Conservation (phyloP, 1,140 invertebrate species). For the Caenorhabditis elegans region WBcel235 BX284604.4:13218001-13218500, state of each 20-base stretch:
- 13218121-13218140: background rate
- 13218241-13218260: background rate
- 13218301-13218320: constrained; percentile 29
- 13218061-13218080: background rate
- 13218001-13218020: background rate
- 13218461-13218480: background rate
- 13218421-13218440: background rate
- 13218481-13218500: background rate
- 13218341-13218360: constrained; percentile 12
- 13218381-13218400: constrained; percentile 10
- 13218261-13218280: background rate
- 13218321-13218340: constrained; percentile 31
- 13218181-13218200: background rate
- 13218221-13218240: constrained; percentile 25
- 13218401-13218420: constrained; percentile 16
- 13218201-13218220: constrained; percentile 1
- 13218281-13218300: constrained; percentile 8
- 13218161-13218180: background rate
- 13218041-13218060: background rate
- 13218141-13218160: background rate
- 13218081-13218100: too few species aligned
- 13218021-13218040: constrained; percentile 1
- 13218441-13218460: background rate
- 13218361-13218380: constrained; percentile 19
- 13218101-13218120: constrained; percentile 30